phyloP scores from a whole-genome alignment of 2,113 vertebrate genomes.

The Ctenodactylus gundi region DNA sequence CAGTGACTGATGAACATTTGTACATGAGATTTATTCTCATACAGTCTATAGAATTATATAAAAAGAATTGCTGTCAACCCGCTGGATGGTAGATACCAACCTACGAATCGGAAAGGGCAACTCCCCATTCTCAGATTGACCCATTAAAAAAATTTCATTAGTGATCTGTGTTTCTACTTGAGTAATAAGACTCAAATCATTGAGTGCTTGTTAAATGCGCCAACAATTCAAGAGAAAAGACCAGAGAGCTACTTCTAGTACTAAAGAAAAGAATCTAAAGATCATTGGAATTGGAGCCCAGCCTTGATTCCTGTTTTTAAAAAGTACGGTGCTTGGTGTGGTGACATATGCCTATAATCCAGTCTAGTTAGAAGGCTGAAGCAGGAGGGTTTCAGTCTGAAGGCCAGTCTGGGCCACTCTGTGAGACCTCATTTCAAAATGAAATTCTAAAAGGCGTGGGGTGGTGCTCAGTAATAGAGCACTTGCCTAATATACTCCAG shows the following conservation, averaged over 20 bases:
- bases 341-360: background rate
- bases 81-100: background rate
- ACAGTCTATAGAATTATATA: background rate
- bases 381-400: background rate
- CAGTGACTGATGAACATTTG: background rate
- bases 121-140: background rate
- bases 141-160: background rate
- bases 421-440: background rate
- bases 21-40: slow-evolving; percentile 16
- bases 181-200: background rate
- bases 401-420: background rate
- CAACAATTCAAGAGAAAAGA: background rate
- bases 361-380: background rate
- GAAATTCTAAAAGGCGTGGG: background rate
- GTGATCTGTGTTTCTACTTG: background rate
- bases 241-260: background rate
- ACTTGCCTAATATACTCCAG: background rate
- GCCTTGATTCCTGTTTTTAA: background rate
- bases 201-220: background rate
- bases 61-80: background rate
- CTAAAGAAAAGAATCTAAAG: background rate
- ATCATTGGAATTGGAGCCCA: background rate
- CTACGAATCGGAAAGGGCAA: background rate
- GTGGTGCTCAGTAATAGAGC: background rate
- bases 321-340: too few species aligned